phyloP scores from a whole-genome alignment of 2,888 invertebrate genomes.

The Lasioglossum vierecki region DNA sequence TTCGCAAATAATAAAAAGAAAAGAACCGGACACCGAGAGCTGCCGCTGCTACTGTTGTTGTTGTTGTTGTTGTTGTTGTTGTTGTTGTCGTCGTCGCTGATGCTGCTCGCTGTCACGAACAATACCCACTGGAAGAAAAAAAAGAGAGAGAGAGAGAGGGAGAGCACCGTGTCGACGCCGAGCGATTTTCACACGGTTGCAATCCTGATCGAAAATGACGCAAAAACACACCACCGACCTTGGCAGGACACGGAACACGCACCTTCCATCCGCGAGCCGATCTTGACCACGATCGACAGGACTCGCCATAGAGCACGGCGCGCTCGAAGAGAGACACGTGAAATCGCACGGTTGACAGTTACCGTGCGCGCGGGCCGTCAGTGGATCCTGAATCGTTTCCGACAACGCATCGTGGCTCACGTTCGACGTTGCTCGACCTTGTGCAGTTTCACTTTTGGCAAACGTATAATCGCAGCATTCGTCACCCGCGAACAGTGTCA shows the following conservation, averaged over 20 bases:
- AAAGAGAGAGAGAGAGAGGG: not conserved
- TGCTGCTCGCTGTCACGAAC: slow-evolving; percentile 52
- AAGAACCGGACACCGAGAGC: slow-evolving; percentile 22
- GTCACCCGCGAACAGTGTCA: slow-evolving; percentile 28
- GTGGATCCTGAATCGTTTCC: slow-evolving; percentile 48
- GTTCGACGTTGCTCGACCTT: slow-evolving; percentile 63
- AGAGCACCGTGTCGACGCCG: not conserved
- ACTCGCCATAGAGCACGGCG: slow-evolving; percentile 20
- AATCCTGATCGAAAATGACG: not conserved
- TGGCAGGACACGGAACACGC: slow-evolving; percentile 60
- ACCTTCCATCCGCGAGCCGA: slow-evolving; percentile 26
- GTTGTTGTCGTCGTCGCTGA: slow-evolving; percentile 45
- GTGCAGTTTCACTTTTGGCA: slow-evolving; percentile 66
- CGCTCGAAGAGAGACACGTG: slow-evolving; percentile 53
- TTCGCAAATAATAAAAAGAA: not conserved
- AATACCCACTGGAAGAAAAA: slow-evolving; percentile 26
- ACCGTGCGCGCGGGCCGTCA: slow-evolving; percentile 45
- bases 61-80: slow-evolving; percentile 50
- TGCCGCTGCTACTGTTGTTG: slow-evolving; percentile 39
- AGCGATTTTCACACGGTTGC: not conserved
- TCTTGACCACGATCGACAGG: slow-evolving; percentile 25
- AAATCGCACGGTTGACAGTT: slow-evolving; percentile 62
- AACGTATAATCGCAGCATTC: slow-evolving; percentile 27
- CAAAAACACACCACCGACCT: not conserved
- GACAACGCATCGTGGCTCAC: slow-evolving; percentile 22